Evolutionary conservation across 2,888 invertebrate species (phyloP).

Genomic region (Tenthredo mesomela): DNA sequence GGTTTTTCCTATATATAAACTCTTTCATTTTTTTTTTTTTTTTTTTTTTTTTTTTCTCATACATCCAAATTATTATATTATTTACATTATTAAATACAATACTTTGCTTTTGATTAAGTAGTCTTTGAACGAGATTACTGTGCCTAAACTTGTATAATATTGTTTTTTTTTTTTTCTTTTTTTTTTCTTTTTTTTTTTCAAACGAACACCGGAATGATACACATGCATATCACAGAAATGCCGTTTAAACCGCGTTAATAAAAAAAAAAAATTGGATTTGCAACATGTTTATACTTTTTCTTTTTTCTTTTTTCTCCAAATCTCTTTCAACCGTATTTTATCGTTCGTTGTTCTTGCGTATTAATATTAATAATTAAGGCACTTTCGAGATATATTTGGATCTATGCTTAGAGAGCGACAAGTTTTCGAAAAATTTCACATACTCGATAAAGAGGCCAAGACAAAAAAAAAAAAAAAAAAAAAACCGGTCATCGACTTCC

Average conservation of each 20-base stretch:
- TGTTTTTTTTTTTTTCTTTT: not conserved
- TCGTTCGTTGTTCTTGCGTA: not conserved
- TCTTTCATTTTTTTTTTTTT: not conserved
- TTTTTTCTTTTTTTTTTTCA: not conserved
- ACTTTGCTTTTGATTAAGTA: slow-evolving; percentile 58
- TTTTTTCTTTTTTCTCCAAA: not conserved
- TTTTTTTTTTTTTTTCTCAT: not conserved
- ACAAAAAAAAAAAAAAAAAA: slow-evolving; percentile 50
- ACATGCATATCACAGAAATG: slow-evolving; percentile 65
- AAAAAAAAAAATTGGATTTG: not conserved
- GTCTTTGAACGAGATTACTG: slow-evolving; percentile 60
- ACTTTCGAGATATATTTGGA: slow-evolving; percentile 61
- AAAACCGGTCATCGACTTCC: slow-evolving; percentile 32
- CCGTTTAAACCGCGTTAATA: not conserved
- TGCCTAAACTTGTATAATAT: slow-evolving; percentile 50
- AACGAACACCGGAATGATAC: slow-evolving; percentile 63
- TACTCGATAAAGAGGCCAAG: slow-evolving; percentile 26
- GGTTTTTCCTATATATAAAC: not conserved
- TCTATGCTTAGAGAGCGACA: slow-evolving; percentile 57
- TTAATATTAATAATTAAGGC: slow-evolving; percentile 44
- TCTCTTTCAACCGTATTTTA: not conserved
- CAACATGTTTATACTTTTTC: not conserved
- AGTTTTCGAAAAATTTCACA: slow-evolving; percentile 35
- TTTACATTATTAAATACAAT: slow-evolving; percentile 1
- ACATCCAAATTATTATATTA: not conserved